Evolutionary conservation across 2,797 vertebrate species (phyloP), one percentile per base, ranked within the genome.

Genomic region (Coccyzus lansbergi): DNA sequence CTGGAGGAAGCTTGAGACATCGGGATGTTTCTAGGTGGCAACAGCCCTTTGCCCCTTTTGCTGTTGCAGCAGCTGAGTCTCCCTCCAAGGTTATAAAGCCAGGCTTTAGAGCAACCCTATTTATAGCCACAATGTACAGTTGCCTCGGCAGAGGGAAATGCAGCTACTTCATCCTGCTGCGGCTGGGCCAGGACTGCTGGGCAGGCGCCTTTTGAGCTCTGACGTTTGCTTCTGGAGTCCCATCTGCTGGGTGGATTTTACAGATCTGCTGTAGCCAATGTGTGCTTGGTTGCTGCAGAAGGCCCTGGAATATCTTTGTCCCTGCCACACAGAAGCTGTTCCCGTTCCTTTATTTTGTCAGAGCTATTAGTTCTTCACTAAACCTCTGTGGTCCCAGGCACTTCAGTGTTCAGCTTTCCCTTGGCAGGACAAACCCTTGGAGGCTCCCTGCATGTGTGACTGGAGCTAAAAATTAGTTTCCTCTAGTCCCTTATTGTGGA

Each of bases 81-180:
- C 76, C 36, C 89, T 60, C 67, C 94, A 82, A 90, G 88, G 90
- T 96, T 94, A 95, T 86, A 92, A 92, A 93, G 92, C 68, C 20
- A 81, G 19, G 72, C 92, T 87, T 42, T 34, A 36, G 83, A 74
- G 62, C 1, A 0, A 28, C 91, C 64, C 56, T 95, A 95, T 94
- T 96, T 95, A 93, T 96, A 97, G 94, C 75, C 83, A 65, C 84
- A 78, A 92, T 64, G 87, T 95, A 76, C 95, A 93, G 91, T 90
- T 85, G 83, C 60, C 74, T 94, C 91, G 91, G 36, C 52, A 92
- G 85, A 78, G 67, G 48, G 92, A 95, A 95, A 79, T 60, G 89
- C 87, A 86, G 15, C 83, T 38, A 28, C 86, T 95, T 92, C 75
- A 78, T 95, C 72, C 34, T 26, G 12, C 88, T 82, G 94, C 1